Evolutionary conservation across 2,797 vertebrate genomes (phyloP).

Genomic region (Gobio occitaniae): DNA sequence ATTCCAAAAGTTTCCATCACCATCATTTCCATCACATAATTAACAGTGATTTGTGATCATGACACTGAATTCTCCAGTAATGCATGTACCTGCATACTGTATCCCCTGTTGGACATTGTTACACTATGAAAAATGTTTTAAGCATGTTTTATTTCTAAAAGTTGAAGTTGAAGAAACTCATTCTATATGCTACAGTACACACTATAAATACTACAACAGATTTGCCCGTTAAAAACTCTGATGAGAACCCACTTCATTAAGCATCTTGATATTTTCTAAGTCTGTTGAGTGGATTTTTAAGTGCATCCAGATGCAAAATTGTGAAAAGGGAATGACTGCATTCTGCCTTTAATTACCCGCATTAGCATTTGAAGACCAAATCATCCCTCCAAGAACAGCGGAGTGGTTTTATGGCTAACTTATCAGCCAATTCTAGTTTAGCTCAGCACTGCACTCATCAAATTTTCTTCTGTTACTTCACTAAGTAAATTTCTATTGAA

Average conservation of each 20-base stretch:
- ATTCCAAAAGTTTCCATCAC: background rate
- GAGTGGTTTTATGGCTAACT: slow-evolving; percentile 11
- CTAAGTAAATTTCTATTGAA: background rate
- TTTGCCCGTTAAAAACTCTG: slow-evolving; percentile 21
- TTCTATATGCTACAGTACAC: slow-evolving; percentile 26
- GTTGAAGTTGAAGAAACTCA: background rate
- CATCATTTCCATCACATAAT: background rate
- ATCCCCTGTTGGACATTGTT: background rate
- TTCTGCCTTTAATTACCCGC: slow-evolving; percentile 33
- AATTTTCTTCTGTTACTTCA: background rate
- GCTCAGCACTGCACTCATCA: background rate
- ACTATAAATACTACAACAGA: slow-evolving; percentile 29
- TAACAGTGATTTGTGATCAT: background rate
- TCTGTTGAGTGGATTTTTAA: slow-evolving; percentile 45
- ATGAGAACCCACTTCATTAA: slow-evolving; percentile 46
- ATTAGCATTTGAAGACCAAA: slow-evolving; percentile 38
- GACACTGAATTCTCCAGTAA: background rate
- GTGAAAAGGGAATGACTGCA: slow-evolving; percentile 31
- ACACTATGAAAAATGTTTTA: background rate
- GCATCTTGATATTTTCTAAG: slow-evolving; percentile 32
- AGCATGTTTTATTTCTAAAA: background rate
- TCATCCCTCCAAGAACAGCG: background rate
- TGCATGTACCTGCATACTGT: background rate
- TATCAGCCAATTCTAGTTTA: slow-evolving; percentile 14
- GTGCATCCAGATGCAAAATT: slow-evolving; percentile 55